Evolutionary conservation across 2,113 vertebrate species (phyloP).

Genomic region (Tachuris rubrigastra): DNA sequence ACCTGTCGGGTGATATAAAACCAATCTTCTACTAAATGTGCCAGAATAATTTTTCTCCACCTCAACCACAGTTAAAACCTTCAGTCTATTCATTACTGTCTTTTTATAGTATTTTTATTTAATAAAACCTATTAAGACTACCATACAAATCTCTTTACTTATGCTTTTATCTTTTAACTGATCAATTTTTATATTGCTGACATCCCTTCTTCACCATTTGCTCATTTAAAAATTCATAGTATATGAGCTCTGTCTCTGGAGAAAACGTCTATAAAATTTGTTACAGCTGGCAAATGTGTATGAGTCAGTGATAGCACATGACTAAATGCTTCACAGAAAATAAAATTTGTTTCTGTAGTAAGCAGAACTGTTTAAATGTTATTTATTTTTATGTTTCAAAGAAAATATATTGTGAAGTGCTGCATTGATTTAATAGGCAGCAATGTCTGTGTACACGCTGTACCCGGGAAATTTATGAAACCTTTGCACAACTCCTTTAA

Average conservation of each 20-base stretch:
- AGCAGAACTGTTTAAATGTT: slow-evolving; percentile 99
- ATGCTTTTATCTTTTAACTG: slow-evolving; percentile 93
- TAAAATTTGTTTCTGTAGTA: slow-evolving; percentile 99
- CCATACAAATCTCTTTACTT: slow-evolving; percentile 99
- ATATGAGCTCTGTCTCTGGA: slow-evolving; percentile 92
- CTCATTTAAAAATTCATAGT: slow-evolving; percentile 98
- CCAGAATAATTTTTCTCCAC: slow-evolving; percentile 79
- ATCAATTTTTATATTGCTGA: slow-evolving; percentile 99
- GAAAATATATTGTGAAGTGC: slow-evolving; percentile 99
- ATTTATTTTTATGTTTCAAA: slow-evolving; percentile 99
- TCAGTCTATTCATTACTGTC: slow-evolving; percentile 83
- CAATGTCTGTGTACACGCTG: slow-evolving; percentile 90
- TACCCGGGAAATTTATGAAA: slow-evolving; percentile 97
- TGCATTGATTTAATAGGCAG: slow-evolving; percentile 99
- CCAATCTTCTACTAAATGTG: slow-evolving; percentile 78
- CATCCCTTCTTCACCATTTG: slow-evolving; percentile 93
- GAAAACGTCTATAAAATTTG: slow-evolving; percentile 94
- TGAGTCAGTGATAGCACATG: slow-evolving; percentile 84
- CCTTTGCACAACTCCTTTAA: slow-evolving; percentile 99
- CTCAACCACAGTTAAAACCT: slow-evolving; percentile 75
- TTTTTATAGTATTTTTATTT: slow-evolving; percentile 98
- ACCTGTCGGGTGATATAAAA: slow-evolving; percentile 78
- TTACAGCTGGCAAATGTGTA: slow-evolving; percentile 85
- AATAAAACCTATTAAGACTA: slow-evolving; percentile 99
- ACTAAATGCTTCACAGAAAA: slow-evolving; percentile 91